phyloP scores from a whole-genome alignment of 2,113 vertebrate genomes.

The Acinonyx jubatus region DNA sequence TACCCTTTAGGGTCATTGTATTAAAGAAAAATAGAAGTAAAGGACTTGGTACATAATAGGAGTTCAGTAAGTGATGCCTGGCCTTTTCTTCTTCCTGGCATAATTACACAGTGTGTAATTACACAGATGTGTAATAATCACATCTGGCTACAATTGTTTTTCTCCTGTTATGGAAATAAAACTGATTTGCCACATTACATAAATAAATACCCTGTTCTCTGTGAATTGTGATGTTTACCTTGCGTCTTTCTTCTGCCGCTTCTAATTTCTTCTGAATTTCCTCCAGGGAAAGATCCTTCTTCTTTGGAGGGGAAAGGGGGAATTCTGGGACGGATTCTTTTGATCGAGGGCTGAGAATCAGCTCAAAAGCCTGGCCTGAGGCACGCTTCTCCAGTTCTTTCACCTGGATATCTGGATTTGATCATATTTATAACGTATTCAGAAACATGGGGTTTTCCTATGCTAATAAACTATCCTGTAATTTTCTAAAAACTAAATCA shows the following conservation, averaged over 20 bases:
- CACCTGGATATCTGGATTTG: constrained; percentile 91
- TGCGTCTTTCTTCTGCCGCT: constrained; percentile 96
- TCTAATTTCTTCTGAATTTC: constrained; percentile 97
- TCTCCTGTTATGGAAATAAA: constrained; percentile 22
- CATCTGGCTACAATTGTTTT: neutral
- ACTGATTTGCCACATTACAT: neutral
- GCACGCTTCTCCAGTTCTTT: constrained; percentile 96
- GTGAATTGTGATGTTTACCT: constrained; percentile 85
- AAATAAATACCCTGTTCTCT: constrained; percentile 25
- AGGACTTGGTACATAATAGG: neutral
- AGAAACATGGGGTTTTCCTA: constrained; percentile 43
- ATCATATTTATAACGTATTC: constrained; percentile 59
- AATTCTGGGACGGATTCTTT: constrained; percentile 93
- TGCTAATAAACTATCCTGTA: constrained; percentile 28
- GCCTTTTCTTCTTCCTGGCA: neutral
- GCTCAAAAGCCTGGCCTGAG: constrained; percentile 97
- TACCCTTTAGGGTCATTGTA: neutral
- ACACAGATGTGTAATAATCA: neutral
- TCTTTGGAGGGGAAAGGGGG: constrained; percentile 93
- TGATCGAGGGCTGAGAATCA: constrained; percentile 93
- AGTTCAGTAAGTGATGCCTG: neutral
- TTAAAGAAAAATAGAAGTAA: neutral
- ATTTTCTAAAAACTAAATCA: constrained; percentile 43
- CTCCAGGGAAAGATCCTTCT: constrained; percentile 95
- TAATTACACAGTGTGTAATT: neutral